phyloP scores from a whole-genome alignment of 2,888 invertebrate species.

The Acrocera orbiculus region DNA sequence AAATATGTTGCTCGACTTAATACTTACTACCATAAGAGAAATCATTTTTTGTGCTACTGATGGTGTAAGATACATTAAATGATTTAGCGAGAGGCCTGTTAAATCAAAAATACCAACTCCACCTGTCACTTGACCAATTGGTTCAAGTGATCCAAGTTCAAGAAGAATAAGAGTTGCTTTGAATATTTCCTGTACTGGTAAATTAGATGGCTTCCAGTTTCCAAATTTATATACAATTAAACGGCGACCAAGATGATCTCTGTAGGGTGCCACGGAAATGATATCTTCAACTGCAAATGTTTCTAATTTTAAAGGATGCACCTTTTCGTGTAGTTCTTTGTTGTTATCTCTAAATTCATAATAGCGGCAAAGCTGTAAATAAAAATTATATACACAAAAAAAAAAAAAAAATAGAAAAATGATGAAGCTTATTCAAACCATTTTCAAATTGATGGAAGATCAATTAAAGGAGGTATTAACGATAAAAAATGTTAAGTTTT shows the following conservation, averaged over 20 bases:
- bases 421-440: no score
- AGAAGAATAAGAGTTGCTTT: conserved; percentile 50
- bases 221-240: conserved; percentile 52
- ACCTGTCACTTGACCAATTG: conserved; percentile 55
- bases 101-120: conserved; percentile 63
- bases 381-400: no score
- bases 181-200: conserved; percentile 50
- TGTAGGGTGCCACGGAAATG: conserved; percentile 55
- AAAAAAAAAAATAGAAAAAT: no score
- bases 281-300: conserved; percentile 49
- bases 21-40: conserved; percentile 50
- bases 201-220: conserved; percentile 53
- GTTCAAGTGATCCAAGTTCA: conserved; percentile 58
- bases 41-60: conserved; percentile 47
- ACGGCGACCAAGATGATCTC: conserved; percentile 54
- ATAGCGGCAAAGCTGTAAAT: conserved; percentile 44
- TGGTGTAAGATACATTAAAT: conserved; percentile 58
- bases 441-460: no score
- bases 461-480: no score
- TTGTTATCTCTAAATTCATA: conserved; percentile 57
- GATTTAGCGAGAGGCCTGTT: conserved; percentile 47
- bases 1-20: neutral
- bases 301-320: conserved; percentile 45
- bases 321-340: conserved; percentile 45
- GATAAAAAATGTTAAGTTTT: no score